These are phyloP conservation scores for Dexiosoma caninum DNA, from an alignment of 2,888 invertebrate species.

Conservation along the genomic window DNA sequence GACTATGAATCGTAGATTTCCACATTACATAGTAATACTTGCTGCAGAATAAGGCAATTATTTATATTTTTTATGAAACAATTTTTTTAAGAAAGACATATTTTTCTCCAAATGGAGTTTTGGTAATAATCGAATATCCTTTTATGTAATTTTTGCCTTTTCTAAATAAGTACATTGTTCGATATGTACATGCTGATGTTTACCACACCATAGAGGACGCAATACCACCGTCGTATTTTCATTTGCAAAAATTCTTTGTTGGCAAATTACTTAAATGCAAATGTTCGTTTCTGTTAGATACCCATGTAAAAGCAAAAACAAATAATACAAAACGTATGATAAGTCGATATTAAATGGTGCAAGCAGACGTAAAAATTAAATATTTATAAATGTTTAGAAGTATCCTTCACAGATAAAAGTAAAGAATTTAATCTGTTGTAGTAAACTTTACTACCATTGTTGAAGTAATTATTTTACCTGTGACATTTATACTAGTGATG, in stretches of 20 bases:
- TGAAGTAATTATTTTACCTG: background rate
- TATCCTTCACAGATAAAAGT: background rate
- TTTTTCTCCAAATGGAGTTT: too few species aligned
- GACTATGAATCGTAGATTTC: too few species aligned
- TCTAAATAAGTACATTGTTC: too few species aligned
- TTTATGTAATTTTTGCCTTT: too few species aligned
- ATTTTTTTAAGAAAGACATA: too few species aligned
- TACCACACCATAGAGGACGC: too few species aligned
- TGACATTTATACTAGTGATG: too few species aligned
- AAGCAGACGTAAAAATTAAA: constrained; percentile 28
- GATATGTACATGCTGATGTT: too few species aligned
- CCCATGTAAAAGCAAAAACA: background rate
- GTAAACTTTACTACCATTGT: background rate
- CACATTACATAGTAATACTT: too few species aligned
- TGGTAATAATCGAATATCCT: too few species aligned
- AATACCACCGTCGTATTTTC: background rate
- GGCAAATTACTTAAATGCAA: background rate
- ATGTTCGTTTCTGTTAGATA: background rate
- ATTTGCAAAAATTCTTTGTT: background rate
- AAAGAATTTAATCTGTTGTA: constrained; percentile 1
- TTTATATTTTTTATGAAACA: too few species aligned
- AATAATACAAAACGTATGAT: constrained; percentile 19
- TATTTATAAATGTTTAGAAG: constrained; percentile 40
- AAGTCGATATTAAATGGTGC: constrained; percentile 49
- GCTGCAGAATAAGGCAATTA: too few species aligned